phyloP scores from a whole-genome alignment of 2,113 vertebrate species.

The Pantherophis guttatus region DNA sequence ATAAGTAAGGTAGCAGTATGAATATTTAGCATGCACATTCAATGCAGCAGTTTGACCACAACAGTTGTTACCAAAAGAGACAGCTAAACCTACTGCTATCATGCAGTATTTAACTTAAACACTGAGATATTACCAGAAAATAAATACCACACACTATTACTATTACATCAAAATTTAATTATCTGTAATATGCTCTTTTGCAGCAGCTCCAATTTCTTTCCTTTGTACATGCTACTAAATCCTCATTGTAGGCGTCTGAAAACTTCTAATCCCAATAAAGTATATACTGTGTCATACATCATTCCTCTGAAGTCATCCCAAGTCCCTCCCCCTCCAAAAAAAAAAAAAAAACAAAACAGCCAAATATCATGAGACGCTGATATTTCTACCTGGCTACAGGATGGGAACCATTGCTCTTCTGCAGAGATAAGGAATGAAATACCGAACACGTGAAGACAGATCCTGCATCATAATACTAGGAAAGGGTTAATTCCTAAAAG shows the following conservation, averaged over 20 bases:
- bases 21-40: background rate
- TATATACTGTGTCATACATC: background rate
- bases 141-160: background rate
- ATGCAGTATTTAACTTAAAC: background rate
- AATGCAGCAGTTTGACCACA: background rate
- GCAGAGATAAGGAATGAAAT: conserved; percentile 41
- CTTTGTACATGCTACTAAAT: background rate
- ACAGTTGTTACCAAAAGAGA: background rate
- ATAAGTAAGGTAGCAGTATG: background rate
- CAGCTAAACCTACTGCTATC: too few species aligned
- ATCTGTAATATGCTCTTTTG: background rate
- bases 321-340: accelerated
- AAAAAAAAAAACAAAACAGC: background rate
- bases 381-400: background rate
- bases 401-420: background rate
- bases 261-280: background rate
- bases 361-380: background rate
- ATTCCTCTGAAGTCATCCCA: background rate
- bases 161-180: background rate
- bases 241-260: background rate
- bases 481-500: conserved; percentile 47
- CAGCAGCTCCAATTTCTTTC: background rate
- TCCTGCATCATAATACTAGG: conserved; percentile 41
- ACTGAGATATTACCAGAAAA: background rate
- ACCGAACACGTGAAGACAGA: conserved; percentile 39